Evolutionary conservation across 2,888 invertebrate genomes (phyloP).

Genomic region (Tethea ocularis): DNA sequence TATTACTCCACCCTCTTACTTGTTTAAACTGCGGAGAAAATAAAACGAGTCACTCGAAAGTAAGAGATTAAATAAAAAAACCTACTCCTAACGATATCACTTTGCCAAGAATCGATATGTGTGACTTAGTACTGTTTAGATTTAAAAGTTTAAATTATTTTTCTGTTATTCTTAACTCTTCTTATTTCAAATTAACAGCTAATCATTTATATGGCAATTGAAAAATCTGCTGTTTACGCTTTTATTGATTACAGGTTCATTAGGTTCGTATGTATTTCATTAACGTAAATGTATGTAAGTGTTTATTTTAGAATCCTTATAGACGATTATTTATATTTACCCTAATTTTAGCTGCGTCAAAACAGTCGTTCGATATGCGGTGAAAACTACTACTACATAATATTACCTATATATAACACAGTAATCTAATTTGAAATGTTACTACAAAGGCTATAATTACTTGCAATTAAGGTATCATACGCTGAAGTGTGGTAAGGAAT

Average conservation of each 20-base stretch:
- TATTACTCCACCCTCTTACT: constrained; percentile 43
- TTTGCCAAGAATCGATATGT: not conserved
- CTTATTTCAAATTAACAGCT: no score
- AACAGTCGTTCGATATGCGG: no score
- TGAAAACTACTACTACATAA: not conserved
- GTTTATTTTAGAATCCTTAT: no score
- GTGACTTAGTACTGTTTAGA: not conserved
- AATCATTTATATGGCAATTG: no score
- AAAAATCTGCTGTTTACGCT: no score
- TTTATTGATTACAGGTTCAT: no score
- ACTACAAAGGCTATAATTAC: constrained; percentile 2
- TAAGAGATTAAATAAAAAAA: constrained; percentile 13
- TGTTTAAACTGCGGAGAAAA: constrained; percentile 39
- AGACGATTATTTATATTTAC: no score
- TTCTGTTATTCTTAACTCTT: no score
- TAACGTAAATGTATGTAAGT: no score
- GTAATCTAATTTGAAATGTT: not conserved
- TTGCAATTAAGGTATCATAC: constrained; percentile 1
- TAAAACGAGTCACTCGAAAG: constrained; percentile 29
- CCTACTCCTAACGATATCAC: not conserved
- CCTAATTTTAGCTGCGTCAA: no score
- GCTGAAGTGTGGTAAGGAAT: constrained; percentile 2
- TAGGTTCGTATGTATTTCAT: no score
- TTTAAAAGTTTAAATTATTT: no score
- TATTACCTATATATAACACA: not conserved